These are phyloP conservation scores for Incurvaria masculella DNA, from an alignment of 2,888 invertebrate species.

Conservation along the genomic window DNA sequence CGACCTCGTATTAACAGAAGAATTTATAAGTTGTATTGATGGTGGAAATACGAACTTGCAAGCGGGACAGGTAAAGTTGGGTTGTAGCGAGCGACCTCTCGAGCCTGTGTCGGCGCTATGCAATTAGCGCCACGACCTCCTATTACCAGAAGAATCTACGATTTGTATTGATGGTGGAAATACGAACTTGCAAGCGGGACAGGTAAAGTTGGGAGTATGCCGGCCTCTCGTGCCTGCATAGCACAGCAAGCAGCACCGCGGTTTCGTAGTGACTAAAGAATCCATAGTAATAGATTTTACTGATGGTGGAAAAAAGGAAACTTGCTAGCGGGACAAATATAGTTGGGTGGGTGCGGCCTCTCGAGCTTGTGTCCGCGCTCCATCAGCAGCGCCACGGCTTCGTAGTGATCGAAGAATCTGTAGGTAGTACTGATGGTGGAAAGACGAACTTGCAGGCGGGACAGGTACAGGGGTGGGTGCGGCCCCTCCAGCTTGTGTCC, in stretches of 20 bases:
- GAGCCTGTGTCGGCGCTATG: slow-evolving; percentile 63
- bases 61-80: too few relatives aligned
- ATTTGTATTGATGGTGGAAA: background rate
- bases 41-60: too few relatives aligned
- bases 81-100: slow-evolving; percentile 58
- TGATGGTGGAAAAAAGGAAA: slow-evolving; percentile 18
- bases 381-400: slow-evolving; percentile 64
- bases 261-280: slow-evolving; percentile 62
- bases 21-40: too few relatives aligned
- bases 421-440: too few relatives aligned
- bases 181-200: slow-evolving; percentile 37
- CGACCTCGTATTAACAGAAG: slow-evolving; percentile 68
- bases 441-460: slow-evolving; percentile 35
- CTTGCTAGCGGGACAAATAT: slow-evolving; percentile 49
- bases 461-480: slow-evolving; percentile 59
- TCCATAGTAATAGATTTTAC: background rate
- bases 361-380: slow-evolving; percentile 62
- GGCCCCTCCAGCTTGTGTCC: slow-evolving; percentile 64
- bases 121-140: slow-evolving; percentile 64
- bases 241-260: slow-evolving; percentile 60
- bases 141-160: slow-evolving; percentile 57
- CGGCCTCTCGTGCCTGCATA: slow-evolving; percentile 63
- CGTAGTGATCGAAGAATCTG: slow-evolving; percentile 69
- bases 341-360: slow-evolving; percentile 61
- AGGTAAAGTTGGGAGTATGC: slow-evolving; percentile 58